A percentile compares a stretch with the other conserved stretches of the same genome.
phyloP scores from a whole-genome alignment of 2,113 vertebrate genomes.

The Callaeas wilsoni region DNA sequence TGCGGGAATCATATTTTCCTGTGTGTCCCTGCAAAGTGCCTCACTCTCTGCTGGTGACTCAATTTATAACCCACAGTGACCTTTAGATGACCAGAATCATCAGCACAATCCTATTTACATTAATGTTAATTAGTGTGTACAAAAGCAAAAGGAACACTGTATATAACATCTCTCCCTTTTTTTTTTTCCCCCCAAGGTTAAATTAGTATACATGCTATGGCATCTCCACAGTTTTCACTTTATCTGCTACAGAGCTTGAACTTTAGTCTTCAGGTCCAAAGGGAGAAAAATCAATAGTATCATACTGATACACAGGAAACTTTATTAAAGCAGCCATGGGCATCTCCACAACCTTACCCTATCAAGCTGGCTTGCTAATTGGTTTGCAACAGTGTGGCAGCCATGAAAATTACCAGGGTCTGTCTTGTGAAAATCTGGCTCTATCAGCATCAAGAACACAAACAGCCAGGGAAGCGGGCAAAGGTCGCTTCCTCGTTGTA shows the following conservation, averaged over 20 bases:
- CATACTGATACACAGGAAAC: slow-evolving; percentile 42
- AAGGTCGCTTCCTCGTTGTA: slow-evolving; percentile 16
- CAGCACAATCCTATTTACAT: not conserved
- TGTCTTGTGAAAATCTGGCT: slow-evolving; percentile 47
- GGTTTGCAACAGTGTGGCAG: slow-evolving; percentile 32
- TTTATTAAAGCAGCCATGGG: slow-evolving; percentile 59
- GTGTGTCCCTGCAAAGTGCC: not conserved
- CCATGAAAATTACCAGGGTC: slow-evolving; percentile 33
- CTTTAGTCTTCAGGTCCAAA: slow-evolving; percentile 40
- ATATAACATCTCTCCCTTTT: not conserved
- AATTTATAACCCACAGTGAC: not conserved
- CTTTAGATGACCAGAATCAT: not conserved
- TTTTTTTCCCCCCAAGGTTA: not conserved
- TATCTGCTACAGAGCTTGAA: slow-evolving; percentile 11
- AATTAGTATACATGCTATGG: not conserved
- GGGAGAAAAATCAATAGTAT: slow-evolving; percentile 49
- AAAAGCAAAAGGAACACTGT: not conserved
- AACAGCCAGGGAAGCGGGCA: slow-evolving; percentile 26
- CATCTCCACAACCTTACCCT: slow-evolving; percentile 19
- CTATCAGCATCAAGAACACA: slow-evolving; percentile 52
- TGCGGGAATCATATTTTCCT: not conserved
- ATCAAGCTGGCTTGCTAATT: slow-evolving; percentile 57
- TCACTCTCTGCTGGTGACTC: not conserved
- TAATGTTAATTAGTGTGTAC: not conserved
- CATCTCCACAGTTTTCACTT: not conserved